phyloP scores from a whole-genome alignment of 2,888 invertebrate species.

The Orthonychiurus folsomi region DNA sequence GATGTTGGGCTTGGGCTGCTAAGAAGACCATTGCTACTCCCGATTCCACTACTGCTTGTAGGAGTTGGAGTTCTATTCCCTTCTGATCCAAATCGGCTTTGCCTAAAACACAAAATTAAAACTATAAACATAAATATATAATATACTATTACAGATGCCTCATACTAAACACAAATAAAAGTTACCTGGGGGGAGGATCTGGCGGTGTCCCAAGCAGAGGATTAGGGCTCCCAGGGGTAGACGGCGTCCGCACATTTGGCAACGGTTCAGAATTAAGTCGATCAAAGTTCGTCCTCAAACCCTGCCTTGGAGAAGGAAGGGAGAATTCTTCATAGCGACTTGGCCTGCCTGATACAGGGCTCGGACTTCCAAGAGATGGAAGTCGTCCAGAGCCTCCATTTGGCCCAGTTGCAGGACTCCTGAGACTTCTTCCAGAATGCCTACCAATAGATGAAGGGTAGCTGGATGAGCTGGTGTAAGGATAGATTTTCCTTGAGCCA shows the following conservation, averaged over 20 bases:
- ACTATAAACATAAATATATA: background rate
- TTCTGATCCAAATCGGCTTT: constrained; percentile 20
- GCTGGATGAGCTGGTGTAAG: constrained; percentile 26
- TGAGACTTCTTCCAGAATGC: background rate
- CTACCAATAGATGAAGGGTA: constrained; percentile 3
- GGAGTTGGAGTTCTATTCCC: constrained; percentile 27
- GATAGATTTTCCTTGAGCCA: constrained; percentile 24
- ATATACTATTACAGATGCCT: too few relatives aligned
- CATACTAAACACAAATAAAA: background rate
- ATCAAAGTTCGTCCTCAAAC: constrained; percentile 26
- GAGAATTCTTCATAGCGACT: constrained; percentile 36
- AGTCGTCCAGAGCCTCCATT: too few relatives aligned
- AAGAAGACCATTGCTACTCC: constrained; percentile 30
- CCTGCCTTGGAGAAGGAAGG: constrained; percentile 26
- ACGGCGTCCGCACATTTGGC: constrained; percentile 31
- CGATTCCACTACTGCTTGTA: constrained; percentile 25
- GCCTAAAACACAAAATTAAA: constrained; percentile 18
- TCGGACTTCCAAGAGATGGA: constrained; percentile 29
- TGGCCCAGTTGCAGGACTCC: background rate
- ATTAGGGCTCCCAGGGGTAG: constrained; percentile 38
- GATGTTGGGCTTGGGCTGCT: constrained; percentile 36
- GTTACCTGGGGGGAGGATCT: constrained; percentile 39
- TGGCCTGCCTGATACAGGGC: constrained; percentile 30
- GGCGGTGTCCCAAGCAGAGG: constrained; percentile 35
- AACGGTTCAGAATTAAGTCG: constrained; percentile 34